Conservation (phyloP, 2,797 vertebrate genomes). For the Percopsis omiscomaycus region DNA sequence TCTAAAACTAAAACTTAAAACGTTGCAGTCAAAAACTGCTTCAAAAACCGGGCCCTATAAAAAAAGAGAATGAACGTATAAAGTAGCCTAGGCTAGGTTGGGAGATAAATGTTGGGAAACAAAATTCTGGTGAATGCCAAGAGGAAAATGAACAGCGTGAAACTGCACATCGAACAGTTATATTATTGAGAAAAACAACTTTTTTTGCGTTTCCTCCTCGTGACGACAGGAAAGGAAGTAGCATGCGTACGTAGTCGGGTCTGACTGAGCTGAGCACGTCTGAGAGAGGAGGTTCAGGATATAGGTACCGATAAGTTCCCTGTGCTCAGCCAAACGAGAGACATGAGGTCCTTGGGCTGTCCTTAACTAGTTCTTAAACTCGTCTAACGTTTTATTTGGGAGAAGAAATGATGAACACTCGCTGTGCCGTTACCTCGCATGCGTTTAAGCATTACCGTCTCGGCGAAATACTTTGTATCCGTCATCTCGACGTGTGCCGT, state of each 20-base stretch:
- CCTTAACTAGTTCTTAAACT: conserved; percentile 5
- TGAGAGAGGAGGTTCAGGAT: conserved; percentile 60
- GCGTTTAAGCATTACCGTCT: conserved; percentile 21
- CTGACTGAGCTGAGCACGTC: conserved; percentile 47
- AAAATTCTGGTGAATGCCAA: no score
- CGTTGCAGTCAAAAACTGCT: no score
- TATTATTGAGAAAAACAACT: conserved; percentile 8
- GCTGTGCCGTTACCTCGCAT: background rate
- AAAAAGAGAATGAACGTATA: no score
- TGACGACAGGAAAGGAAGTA: conserved; percentile 40
- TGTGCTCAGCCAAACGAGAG: conserved; percentile 47
- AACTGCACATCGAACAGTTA: background rate
- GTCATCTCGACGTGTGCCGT: conserved; percentile 32
- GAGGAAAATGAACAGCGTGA: background rate
- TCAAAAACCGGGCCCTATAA: no score
- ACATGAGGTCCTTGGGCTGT: conserved; percentile 36
- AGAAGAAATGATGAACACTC: conserved; percentile 1
- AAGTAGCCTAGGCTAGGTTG: no score
- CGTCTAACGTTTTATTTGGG: background rate
- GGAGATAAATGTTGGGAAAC: no score
- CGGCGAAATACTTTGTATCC: conserved; percentile 21
- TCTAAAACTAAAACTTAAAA: no score
- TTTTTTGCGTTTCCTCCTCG: conserved; percentile 18
- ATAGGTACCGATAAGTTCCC: conserved; percentile 58
- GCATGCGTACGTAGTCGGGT: conserved; percentile 36